phyloP scores from a whole-genome alignment of 2,113 vertebrate species.

The Boulengeromyrus knoepffleri region DNA sequence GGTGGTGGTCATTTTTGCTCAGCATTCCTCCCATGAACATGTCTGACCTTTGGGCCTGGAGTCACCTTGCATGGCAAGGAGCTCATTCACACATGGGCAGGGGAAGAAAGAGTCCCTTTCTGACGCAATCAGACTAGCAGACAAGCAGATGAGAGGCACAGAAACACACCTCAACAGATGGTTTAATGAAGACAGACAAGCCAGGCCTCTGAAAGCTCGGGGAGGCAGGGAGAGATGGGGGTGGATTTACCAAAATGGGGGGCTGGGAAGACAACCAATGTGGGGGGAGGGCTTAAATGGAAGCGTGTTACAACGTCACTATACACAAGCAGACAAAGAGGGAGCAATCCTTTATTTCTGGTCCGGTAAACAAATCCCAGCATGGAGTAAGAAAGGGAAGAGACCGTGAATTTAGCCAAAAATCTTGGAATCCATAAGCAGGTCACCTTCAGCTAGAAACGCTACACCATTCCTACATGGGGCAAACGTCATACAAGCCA shows the following conservation, averaged over 20 bases:
- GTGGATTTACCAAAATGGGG: neutral
- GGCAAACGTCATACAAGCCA: neutral
- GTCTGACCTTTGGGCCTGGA: neutral
- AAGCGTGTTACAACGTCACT: neutral
- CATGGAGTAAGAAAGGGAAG: neutral
- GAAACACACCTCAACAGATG: constrained; percentile 1
- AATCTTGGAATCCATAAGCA: neutral
- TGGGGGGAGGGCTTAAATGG: neutral
- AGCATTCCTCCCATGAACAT: neutral
- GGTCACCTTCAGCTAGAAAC: neutral
- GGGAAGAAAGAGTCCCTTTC: neutral
- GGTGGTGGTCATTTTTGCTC: neutral
- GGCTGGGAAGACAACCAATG: neutral
- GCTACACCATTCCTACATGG: neutral
- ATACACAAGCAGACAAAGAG: neutral
- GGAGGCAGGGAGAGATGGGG: neutral
- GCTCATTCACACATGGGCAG: neutral
- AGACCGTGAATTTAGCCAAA: neutral
- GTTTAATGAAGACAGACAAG: neutral
- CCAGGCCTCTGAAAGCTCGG: neutral
- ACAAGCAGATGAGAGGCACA: neutral
- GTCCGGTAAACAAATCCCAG: neutral
- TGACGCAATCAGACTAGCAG: neutral
- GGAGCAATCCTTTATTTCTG: neutral
- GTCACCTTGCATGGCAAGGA: neutral